Evolutionary conservation across 2,113 vertebrate genomes (phyloP).

Genomic region (Gambusia affinis): DNA sequence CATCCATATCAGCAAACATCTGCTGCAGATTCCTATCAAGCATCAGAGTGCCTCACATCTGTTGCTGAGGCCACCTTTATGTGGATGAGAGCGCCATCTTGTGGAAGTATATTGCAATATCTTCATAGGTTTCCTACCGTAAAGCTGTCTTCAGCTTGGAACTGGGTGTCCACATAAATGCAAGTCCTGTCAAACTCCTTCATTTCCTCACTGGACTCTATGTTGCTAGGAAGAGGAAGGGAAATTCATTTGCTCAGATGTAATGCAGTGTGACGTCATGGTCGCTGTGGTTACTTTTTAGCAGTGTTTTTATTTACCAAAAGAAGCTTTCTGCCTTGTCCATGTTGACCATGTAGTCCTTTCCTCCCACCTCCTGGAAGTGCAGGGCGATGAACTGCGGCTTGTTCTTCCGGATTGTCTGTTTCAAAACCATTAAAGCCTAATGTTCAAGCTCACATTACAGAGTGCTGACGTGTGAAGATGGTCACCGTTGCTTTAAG

Average conservation of each 20-base stretch:
- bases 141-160: conserved; percentile 74
- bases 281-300: too few species aligned
- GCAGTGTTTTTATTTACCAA: conserved; percentile 55
- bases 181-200: conserved; percentile 77
- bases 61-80: neutral
- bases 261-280: neutral
- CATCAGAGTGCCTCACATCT: neutral
- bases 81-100: conserved; percentile 68
- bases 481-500: conserved; percentile 10
- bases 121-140: conserved; percentile 74
- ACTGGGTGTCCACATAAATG: conserved; percentile 81
- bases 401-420: conserved; percentile 76
- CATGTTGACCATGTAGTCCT: conserved; percentile 83
- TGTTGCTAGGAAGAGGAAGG: conserved; percentile 61
- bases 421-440: conserved; percentile 19
- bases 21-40: neutral
- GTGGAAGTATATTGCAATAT: conserved; percentile 51
- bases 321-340: conserved; percentile 76
- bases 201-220: conserved; percentile 80
- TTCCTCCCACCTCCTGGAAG: conserved; percentile 86
- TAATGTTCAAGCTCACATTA: conserved; percentile 4
- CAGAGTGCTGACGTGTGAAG: neutral
- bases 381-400: conserved; percentile 83
- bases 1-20: neutral
- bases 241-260: neutral